Evolutionary conservation across 2,113 vertebrate species (phyloP).

Genomic region (Tetrax tetrax): DNA sequence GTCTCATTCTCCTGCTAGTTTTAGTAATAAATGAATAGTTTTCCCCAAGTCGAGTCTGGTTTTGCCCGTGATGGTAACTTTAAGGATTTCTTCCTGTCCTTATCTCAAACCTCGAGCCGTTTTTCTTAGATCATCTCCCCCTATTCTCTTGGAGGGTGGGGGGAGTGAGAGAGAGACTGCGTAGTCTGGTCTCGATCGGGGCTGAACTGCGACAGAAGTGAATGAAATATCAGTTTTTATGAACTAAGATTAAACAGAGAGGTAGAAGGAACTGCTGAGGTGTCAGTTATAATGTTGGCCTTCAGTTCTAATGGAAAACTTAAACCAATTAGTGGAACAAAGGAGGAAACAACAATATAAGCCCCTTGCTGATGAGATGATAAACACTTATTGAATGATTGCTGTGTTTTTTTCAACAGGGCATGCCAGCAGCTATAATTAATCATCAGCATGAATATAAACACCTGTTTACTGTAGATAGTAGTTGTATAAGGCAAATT

Average conservation of each 20-base stretch:
- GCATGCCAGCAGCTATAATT: neutral
- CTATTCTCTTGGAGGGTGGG: too few relatives aligned
- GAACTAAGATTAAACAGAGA: neutral
- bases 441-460: neutral
- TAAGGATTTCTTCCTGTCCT: too few relatives aligned
- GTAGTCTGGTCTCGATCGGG: too few relatives aligned
- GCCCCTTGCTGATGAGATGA: neutral
- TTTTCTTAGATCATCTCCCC: too few relatives aligned
- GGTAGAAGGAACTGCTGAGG: neutral
- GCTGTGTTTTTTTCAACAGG: neutral
- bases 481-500: neutral
- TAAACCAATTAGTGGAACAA: neutral
- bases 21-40: too few relatives aligned
- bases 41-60: too few relatives aligned
- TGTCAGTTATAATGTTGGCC: neutral
- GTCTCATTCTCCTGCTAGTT: too few relatives aligned
- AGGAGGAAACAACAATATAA: neutral
- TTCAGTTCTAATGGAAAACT: neutral
- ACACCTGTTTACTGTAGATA: neutral
- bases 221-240: neutral
- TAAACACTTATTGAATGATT: conserved; percentile 5
- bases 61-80: too few relatives aligned
- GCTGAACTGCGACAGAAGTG: too few relatives aligned
- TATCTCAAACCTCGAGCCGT: too few relatives aligned
- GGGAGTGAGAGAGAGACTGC: too few relatives aligned